A percentile compares a stretch with the other conserved stretches of the same genome.
Evolutionary conservation across 2,113 vertebrate species (phyloP).

Genomic region (Macrotis lagotis): DNA sequence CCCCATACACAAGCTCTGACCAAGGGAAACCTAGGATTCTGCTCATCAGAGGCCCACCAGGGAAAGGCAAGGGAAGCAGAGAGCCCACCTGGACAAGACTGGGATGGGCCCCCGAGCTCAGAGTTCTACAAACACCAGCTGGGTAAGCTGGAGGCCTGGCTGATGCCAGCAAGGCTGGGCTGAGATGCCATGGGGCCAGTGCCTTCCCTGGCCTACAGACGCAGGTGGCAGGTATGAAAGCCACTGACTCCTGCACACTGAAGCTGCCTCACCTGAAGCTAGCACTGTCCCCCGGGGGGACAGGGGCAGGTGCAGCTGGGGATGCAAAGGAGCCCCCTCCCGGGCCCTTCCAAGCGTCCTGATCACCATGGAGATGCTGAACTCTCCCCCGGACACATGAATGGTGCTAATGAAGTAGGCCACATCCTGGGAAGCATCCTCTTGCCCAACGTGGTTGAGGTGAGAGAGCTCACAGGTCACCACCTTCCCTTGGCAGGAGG

Average conservation of each 20-base stretch:
- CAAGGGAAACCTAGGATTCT: too few relatives aligned
- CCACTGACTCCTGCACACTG: too few relatives aligned
- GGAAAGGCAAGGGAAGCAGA: too few relatives aligned
- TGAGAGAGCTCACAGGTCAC: conserved; percentile 87
- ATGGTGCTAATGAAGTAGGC: conserved; percentile 84
- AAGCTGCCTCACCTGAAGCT: conserved; percentile 80
- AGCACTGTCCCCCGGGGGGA: conserved; percentile 81
- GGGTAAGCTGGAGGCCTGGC: too few relatives aligned
- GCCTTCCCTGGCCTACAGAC: not conserved
- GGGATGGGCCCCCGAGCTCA: too few relatives aligned
- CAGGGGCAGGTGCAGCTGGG: conserved; percentile 83
- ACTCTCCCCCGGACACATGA: conserved; percentile 79
- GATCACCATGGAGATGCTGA: conserved; percentile 84
- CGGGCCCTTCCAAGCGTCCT: conserved; percentile 70
- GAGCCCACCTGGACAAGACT: not conserved
- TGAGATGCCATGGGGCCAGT: too few relatives aligned
- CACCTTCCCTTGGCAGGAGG: conserved; percentile 85
- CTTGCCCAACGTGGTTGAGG: conserved; percentile 10
- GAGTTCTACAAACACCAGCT: too few relatives aligned
- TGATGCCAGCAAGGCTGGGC: too few relatives aligned
- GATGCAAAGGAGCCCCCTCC: conserved; percentile 46
- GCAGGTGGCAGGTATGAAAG: too few relatives aligned
- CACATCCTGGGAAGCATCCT: not conserved
- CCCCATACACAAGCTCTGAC: too few relatives aligned
- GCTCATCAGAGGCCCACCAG: not conserved